phyloP scores from a whole-genome alignment of 2,888 invertebrate species.

The Halictus quadricinctus region DNA sequence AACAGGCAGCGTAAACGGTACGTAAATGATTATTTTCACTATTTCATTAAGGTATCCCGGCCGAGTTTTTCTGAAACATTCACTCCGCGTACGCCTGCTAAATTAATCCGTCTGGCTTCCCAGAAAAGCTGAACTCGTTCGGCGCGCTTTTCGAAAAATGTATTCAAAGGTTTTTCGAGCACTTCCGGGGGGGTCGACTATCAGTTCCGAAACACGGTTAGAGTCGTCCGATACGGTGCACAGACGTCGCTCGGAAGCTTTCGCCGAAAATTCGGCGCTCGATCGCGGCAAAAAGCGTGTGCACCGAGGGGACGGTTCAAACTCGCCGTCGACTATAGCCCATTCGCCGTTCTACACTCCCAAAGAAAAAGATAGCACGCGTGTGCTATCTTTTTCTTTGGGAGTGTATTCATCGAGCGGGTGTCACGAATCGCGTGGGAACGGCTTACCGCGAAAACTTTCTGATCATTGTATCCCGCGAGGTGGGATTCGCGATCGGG shows the following conservation, averaged over 20 bases:
- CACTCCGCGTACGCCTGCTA: not conserved
- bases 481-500: not conserved
- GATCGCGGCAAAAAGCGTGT: not conserved
- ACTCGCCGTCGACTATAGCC: not conserved
- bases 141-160: not conserved
- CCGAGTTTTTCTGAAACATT: not conserved
- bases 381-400: too few species aligned
- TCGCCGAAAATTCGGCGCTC: not conserved
- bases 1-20: too few species aligned
- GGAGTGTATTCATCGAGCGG: not conserved
- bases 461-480: not conserved
- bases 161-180: not conserved
- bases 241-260: not conserved
- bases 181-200: not conserved
- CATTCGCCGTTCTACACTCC: not conserved
- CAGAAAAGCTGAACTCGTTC: not conserved
- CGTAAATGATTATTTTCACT: too few species aligned
- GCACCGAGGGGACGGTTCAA: not conserved
- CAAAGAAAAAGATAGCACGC: too few species aligned
- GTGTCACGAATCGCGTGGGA: not conserved
- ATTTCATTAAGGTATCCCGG: too few species aligned
- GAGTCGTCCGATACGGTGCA: too few species aligned
- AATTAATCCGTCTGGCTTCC: not conserved
- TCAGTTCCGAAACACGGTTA: too few species aligned
- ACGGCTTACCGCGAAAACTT: not conserved